Conservation (phyloP, 2,797 vertebrate species). For the Tenualosa thibaudeaui region DNA sequence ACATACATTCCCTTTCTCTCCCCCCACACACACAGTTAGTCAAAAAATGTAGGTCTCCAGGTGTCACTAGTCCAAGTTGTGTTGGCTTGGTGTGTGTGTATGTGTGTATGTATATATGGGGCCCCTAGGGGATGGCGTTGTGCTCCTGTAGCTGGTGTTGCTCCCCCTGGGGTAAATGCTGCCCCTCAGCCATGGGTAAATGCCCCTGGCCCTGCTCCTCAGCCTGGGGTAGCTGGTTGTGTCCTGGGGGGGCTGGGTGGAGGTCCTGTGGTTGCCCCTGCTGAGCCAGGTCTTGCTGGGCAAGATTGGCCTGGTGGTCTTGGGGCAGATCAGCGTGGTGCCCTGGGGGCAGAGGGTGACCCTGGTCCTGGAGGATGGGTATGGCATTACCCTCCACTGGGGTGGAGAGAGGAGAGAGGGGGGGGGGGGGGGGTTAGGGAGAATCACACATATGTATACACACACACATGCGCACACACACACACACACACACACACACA, state of each 20-base stretch:
- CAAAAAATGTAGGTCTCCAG: no score
- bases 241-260: constrained; percentile 39
- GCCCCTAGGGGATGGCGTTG: constrained; percentile 14
- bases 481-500: no score
- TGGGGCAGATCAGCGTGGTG: constrained; percentile 54
- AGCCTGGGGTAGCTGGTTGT: constrained; percentile 26
- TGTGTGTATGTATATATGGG: background rate
- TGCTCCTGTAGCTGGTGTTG: background rate
- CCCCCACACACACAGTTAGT: background rate
- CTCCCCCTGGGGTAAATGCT: background rate
- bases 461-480: no score
- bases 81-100: no score
- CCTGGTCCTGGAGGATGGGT: constrained; percentile 28
- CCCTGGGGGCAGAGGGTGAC: constrained; percentile 53
- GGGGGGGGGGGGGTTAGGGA: background rate
- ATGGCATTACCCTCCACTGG: background rate
- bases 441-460: background rate
- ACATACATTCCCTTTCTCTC: background rate
- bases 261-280: background rate
- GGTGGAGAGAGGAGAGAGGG: background rate
- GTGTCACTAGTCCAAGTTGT: no score
- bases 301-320: constrained; percentile 39
- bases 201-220: background rate
- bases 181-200: no score
- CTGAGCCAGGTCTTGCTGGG: background rate